Evolutionary conservation across 2,113 vertebrate genomes (phyloP).

Genomic region (Calidris pugnax): DNA sequence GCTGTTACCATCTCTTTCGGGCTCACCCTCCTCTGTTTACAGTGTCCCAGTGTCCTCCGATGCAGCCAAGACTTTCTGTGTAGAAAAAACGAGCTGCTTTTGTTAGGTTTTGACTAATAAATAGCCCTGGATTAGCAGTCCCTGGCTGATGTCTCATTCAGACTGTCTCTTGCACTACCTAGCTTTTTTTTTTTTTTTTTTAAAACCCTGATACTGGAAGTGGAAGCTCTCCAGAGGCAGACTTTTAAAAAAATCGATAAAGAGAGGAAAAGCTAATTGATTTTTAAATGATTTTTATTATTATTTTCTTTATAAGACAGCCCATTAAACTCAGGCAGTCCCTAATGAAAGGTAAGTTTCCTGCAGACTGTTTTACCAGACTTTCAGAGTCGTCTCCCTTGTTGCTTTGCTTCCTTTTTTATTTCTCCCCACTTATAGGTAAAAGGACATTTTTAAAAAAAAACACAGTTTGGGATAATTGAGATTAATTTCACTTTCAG

Average conservation of each 20-base stretch:
- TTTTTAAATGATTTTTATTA: not conserved
- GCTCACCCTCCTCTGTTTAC: not conserved
- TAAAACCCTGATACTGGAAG: not conserved
- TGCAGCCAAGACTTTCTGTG: not conserved
- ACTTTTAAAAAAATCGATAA: slow-evolving; percentile 19
- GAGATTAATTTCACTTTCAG: not conserved
- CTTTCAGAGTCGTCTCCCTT: not conserved
- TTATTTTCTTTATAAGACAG: not conserved
- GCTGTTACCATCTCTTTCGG: not conserved
- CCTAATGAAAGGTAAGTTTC: not conserved
- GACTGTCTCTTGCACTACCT: not conserved
- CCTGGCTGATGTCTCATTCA: slow-evolving; percentile 28
- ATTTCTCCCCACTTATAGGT: not conserved
- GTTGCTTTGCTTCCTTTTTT: not conserved
- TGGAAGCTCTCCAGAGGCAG: not conserved
- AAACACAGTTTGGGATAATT: not conserved
- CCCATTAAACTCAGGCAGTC: not conserved
- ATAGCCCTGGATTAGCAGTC: not conserved
- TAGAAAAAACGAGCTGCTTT: not conserved
- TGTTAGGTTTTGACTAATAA: slow-evolving; percentile 5
- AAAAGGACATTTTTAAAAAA: not conserved
- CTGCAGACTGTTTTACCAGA: not conserved
- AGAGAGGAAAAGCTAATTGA: slow-evolving; percentile 11
- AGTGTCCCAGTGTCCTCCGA: not conserved
- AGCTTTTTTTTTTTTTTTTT: not conserved